Evolutionary conservation across 2,113 vertebrate genomes (phyloP), one percentile per base, ranked within the genome.

Genomic region (Columba livia): DNA sequence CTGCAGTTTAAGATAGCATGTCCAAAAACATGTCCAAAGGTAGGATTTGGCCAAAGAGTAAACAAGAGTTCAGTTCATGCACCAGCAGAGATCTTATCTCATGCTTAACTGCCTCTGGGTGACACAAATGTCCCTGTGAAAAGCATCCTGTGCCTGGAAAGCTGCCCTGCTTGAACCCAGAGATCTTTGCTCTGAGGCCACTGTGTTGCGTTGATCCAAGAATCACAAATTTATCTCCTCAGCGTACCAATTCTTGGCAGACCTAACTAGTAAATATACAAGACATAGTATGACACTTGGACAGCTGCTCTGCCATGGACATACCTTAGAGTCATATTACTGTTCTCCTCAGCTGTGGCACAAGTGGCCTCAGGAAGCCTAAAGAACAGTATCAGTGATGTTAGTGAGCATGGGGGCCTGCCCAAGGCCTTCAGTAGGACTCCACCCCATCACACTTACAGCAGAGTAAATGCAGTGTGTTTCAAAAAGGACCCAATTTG

Each of bases 241-340:
- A 53, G 54, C 2, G 1, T 77, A 64, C 71, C 75, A 88, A 50
- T 44, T 73, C 64, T 73, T 86, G 79, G 83, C 83, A 94, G 58
- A 85, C 19, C 47, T 73, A 29, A 67, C 58, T 53, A 50, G 51
- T 15, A 92, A 83, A 93, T 58, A 61, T 2, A 2, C 38, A 85
- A 58, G 61, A 38, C 25, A 10, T 3, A n/a, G 50, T 21, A 17
- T 29, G 50, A 48, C 58, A 53, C 44, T 72, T 71, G 65, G 67
- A 61, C 79, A 77, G 71, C 62, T 90, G 21, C 31, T 83, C 40
- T 90, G 44, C 34, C 69, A 79, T 38, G 70, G 88, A 88, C 58
- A 71, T 61, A 83, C 67, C 72, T 90, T 79, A 56, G 51, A 88
- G 79, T 79, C 53, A 32, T 78, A 48, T 78, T 92, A 56, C 54